Conservation (phyloP, 2,888 invertebrate species). For the Galerucella pusilla region DNA sequence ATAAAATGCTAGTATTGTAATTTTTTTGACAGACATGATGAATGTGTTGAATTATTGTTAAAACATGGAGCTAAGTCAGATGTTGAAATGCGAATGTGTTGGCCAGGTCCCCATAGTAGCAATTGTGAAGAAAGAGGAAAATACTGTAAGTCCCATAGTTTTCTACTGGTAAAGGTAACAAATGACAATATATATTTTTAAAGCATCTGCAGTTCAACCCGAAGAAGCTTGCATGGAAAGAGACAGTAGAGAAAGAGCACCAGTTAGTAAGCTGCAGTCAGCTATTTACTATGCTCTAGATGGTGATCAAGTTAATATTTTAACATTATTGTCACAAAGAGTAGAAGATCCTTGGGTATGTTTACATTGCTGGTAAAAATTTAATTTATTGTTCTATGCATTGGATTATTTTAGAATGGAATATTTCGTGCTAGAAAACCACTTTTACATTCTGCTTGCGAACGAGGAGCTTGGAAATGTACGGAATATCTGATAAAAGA, state of each 20-base stretch:
- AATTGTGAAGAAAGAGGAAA: slow-evolving; percentile 78
- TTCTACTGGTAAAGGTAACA: neutral
- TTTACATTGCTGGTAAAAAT: neutral
- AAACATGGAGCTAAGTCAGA: slow-evolving; percentile 78
- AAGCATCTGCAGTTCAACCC: slow-evolving; percentile 63
- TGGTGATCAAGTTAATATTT: slow-evolving; percentile 77
- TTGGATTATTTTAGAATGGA: slow-evolving; percentile 58
- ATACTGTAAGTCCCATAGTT: slow-evolving; percentile 64
- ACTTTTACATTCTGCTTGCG: slow-evolving; percentile 76
- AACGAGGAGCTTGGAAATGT: slow-evolving; percentile 78
- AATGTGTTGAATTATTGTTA: slow-evolving; percentile 75
- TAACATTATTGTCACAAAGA: slow-evolving; percentile 74
- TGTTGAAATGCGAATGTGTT: slow-evolving; percentile 80
- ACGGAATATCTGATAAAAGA: slow-evolving; percentile 75
- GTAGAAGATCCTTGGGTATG: slow-evolving; percentile 76
- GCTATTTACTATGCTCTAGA: slow-evolving; percentile 79
- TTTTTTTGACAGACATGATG: slow-evolving; percentile 68
- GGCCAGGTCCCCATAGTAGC: slow-evolving; percentile 77
- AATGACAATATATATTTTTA: slow-evolving; percentile 15
- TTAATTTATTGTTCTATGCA: neutral
- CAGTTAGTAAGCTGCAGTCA: slow-evolving; percentile 72
- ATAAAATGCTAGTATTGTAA: neutral
- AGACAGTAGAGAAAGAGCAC: slow-evolving; percentile 56
- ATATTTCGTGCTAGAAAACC: slow-evolving; percentile 71
- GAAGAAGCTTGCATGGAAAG: slow-evolving; percentile 67